These are phyloP conservation scores for Pyralis farinalis DNA, from an alignment of 2,888 invertebrate genomes.

Conservation along the genomic window DNA sequence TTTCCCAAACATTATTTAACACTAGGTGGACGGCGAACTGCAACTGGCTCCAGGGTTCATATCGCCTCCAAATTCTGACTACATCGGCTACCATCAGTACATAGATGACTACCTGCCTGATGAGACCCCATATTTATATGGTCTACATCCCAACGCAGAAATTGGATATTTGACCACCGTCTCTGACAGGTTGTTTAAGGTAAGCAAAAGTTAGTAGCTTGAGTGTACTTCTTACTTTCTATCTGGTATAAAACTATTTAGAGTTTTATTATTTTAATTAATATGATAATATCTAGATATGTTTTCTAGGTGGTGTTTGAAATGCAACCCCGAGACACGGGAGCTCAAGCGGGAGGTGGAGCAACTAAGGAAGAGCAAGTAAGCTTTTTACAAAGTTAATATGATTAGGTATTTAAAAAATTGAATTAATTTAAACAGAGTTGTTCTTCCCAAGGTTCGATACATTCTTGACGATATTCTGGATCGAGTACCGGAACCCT, in stretches of 20 bases:
- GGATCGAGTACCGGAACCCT: slow-evolving; percentile 94
- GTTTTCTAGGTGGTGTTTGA: slow-evolving; percentile 83
- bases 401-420: background rate
- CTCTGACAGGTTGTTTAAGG: slow-evolving; percentile 90
- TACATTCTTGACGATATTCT: slow-evolving; percentile 90
- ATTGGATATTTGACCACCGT: slow-evolving; percentile 95
- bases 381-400: too few relatives aligned
- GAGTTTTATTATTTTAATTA: too few relatives aligned
- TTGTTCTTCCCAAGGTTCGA: slow-evolving; percentile 72
- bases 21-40: slow-evolving; percentile 90
- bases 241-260: too few relatives aligned
- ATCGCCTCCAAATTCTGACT: slow-evolving; percentile 94
- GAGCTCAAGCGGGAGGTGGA: slow-evolving; percentile 85
- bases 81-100: slow-evolving; percentile 91
- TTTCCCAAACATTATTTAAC: too few relatives aligned
- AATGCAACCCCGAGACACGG: slow-evolving; percentile 93
- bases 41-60: slow-evolving; percentile 91
- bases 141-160: slow-evolving; percentile 96
- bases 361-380: slow-evolving; percentile 91
- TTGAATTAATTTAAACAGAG: background rate
- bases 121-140: slow-evolving; percentile 95
- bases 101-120: slow-evolving; percentile 92
- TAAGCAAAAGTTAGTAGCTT: too few relatives aligned
- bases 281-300: background rate
- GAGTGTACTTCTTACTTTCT: too few relatives aligned